Evolutionary conservation across 2,888 invertebrate species (phyloP).

Genomic region (Orchesella flavescens): DNA sequence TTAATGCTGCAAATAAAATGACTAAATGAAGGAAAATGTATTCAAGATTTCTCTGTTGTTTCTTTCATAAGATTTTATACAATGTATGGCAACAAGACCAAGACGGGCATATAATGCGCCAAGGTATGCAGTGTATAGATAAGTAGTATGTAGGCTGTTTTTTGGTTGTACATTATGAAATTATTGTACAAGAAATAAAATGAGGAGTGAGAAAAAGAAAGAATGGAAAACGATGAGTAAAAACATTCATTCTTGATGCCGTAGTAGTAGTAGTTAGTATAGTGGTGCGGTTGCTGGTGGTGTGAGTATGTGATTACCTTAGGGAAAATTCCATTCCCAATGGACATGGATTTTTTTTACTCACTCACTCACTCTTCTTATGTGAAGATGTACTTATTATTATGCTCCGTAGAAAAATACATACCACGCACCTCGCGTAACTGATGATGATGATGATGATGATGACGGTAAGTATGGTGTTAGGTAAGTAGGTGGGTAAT

Average conservation of each 20-base stretch:
- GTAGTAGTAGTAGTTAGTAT: background rate
- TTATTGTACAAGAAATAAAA: background rate
- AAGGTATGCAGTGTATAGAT: too few species aligned
- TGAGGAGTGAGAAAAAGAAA: slow-evolving; percentile 11
- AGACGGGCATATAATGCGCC: too few species aligned
- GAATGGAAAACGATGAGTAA: slow-evolving; percentile 10
- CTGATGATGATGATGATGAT: too few species aligned
- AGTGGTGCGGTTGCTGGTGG: background rate
- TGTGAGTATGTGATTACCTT: slow-evolving; percentile 39
- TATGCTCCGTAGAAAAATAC: background rate
- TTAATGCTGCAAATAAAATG: slow-evolving; percentile 8
- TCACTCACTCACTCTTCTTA: background rate
- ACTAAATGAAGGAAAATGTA: slow-evolving; percentile 33
- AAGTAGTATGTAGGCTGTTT: background rate
- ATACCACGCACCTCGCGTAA: too few species aligned
- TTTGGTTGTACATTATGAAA: background rate
- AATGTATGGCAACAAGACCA: too few species aligned
- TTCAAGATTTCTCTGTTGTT: slow-evolving; percentile 23
- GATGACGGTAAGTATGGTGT: too few species aligned
- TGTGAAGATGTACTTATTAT: slow-evolving; percentile 6
- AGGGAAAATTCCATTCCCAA: slow-evolving; percentile 51
- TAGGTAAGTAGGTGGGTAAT: slow-evolving; percentile 20
- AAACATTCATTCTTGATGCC: background rate
- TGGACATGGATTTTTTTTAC: slow-evolving; percentile 39
- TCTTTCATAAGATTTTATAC: too few species aligned